These are phyloP conservation scores for Danio rerio DNA, from an alignment of 2,113 vertebrate species.

Conservation along the genomic window GRCz12tu NC_133189.1:37626501-37627000, in stretches of 20 bases:
- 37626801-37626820: constrained; percentile 33
- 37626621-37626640: constrained; percentile 72
- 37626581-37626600: constrained; percentile 98
- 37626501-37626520: constrained; percentile 93
- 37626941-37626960: too few relatives aligned
- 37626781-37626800: neutral
- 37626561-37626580: constrained; percentile 99
- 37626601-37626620: constrained; percentile 76
- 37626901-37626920: too few relatives aligned
- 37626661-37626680: constrained; percentile 77
- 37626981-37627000: too few relatives aligned
- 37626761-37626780: neutral
- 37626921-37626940: too few relatives aligned
- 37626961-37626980: too few relatives aligned
- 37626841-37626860: neutral
- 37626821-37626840: neutral
- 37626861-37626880: neutral
- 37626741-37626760: neutral
- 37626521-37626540: constrained; percentile 99
- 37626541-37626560: constrained; percentile 99
- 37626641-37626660: constrained; percentile 73
- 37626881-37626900: too few relatives aligned
- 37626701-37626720: constrained; percentile 38
- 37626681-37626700: constrained; percentile 66
- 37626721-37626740: constrained; percentile 32